Conservation (phyloP, 1,140 invertebrate species). For the Nomia melanderi region DNA sequence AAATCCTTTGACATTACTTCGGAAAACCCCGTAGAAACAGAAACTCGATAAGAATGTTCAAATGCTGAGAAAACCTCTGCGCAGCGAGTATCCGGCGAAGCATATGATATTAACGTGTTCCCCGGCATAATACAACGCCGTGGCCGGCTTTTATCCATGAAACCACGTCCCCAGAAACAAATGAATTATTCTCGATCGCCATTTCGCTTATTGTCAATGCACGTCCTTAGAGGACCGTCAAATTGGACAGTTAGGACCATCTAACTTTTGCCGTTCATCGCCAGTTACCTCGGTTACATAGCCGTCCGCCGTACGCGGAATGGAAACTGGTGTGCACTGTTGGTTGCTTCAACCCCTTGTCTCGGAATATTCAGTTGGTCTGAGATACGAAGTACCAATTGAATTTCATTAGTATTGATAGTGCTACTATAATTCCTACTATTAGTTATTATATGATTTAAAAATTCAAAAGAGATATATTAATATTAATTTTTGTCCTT, state of each 20-base stretch:
- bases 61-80: neutral
- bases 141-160: neutral
- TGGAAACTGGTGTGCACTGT: neutral
- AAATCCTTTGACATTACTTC: too few species aligned
- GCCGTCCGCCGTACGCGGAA: neutral
- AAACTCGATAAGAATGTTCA: neutral
- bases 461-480: too few species aligned
- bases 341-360: neutral
- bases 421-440: too few species aligned
- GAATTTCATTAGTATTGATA: too few species aligned
- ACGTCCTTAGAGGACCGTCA: neutral
- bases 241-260: neutral
- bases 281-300: neutral
- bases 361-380: too few species aligned
- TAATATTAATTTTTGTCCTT: too few species aligned
- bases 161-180: slow-evolving; percentile 5
- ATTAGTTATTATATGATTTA: too few species aligned
- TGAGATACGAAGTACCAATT: too few species aligned
- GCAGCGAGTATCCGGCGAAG: neutral
- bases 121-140: neutral
- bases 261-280: slow-evolving; percentile 1
- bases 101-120: neutral
- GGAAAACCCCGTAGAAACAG: too few species aligned
- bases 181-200: slow-evolving; percentile 3
- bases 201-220: slow-evolving; percentile 4